Evolutionary conservation across 2,888 invertebrate species (phyloP), one percentile per base, ranked within the genome.

Genomic region (Camponotus fellah): DNA sequence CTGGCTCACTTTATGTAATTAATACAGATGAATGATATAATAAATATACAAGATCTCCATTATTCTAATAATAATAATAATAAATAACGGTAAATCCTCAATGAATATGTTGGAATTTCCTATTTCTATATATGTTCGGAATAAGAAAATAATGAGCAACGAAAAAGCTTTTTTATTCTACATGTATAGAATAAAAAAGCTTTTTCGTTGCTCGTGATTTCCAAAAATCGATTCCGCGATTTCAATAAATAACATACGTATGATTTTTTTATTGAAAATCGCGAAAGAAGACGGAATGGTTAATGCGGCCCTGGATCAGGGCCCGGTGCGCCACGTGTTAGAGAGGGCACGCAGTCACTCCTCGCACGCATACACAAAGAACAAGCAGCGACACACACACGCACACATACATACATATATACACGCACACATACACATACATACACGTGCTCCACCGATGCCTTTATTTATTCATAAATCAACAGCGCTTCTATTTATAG

Each of bases 401-500:
- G 71, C 72, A 26, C 58, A n/a, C 53, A 37, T 40, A 46, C 32
- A 58, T 74, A 34, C 74, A 26, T 49, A 26, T 6, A n/a, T 5
- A 21, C n/a, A 14, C 71, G 34, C 49, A 64, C 58, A 64, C 58
- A 43, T 40, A 60, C n/a, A 60, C 26, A 68, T 49, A 66, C 74
- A 82, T 77, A 83, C 58, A 37, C 82, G 71, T 87, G 26, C 26
- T 26, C 26, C 26, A 2, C 26, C 89, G 89, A 88, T 89, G 92
- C 93, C 93, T 94, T 93, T 93, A 92, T 94, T 94, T 94, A 93
- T 94, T 93, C 93, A 93, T 93, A 94, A 94, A 94, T 93, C 94
- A 94, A 93, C 93, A 92, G 92, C 85, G 84, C 84, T 3, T 77
- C 93, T 94, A 94, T 94, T 93, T 94, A 93, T 94, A 94, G 93